Percentiles rank a stretch among this genome's conserved stretches.
Conservation (phyloP, 2,888 invertebrate species). For the Sarcophaga rosellei region DNA sequence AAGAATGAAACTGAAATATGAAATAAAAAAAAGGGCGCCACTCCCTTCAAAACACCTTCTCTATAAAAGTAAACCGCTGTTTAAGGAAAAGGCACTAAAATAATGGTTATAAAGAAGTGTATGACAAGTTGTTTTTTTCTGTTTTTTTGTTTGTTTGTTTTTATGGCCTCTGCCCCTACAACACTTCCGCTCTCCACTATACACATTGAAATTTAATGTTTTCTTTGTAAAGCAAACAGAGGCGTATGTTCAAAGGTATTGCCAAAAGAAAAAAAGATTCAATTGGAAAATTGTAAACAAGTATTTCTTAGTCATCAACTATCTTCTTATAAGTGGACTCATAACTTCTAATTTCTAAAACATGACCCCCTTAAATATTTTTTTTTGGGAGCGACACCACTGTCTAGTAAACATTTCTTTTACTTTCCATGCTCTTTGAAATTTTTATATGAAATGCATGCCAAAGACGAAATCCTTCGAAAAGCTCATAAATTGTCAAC, state of each 20-base stretch:
- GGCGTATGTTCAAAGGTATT: not conserved
- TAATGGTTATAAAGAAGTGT: conserved; percentile 63
- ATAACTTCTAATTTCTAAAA: too few species aligned
- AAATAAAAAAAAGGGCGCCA: conserved; percentile 55
- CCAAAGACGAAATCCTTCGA: not conserved
- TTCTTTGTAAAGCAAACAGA: conserved; percentile 35
- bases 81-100: conserved; percentile 50
- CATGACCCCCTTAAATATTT: not conserved
- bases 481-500: conserved; percentile 42
- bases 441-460: not conserved
- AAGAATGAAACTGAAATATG: not conserved
- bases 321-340: too few species aligned
- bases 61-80: conserved; percentile 58
- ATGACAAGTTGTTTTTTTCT: conserved; percentile 58
- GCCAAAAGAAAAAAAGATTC: too few species aligned
- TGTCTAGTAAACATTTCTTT: not conserved
- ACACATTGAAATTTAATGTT: conserved; percentile 38
- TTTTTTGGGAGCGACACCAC: not conserved
- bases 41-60: conserved; percentile 67
- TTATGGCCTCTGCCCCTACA: conserved; percentile 8
- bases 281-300: too few species aligned
- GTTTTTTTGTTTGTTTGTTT: conserved; percentile 32
- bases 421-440: too few species aligned
- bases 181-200: not conserved
- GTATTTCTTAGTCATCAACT: too few species aligned